Evolutionary conservation across 2,888 invertebrate genomes (phyloP).

Genomic region (Ctenicera cuprea): DNA sequence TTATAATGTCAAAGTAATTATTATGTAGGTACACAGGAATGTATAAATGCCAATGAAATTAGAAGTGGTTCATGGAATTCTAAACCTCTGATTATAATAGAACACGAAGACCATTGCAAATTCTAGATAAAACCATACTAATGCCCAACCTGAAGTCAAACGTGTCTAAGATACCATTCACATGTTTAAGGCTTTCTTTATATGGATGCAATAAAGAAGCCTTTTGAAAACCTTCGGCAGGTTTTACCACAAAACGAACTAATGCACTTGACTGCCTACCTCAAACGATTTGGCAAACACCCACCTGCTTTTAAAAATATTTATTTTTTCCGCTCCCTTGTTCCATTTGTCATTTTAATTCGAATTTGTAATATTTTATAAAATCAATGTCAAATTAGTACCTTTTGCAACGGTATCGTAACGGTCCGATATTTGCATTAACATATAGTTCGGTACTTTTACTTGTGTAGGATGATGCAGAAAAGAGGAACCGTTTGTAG

Average conservation of each 20-base stretch:
- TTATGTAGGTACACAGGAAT: constrained; percentile 22
- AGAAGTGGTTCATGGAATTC: constrained; percentile 24
- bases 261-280: constrained; percentile 44
- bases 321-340: constrained; percentile 29
- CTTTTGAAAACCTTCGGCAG: constrained; percentile 38
- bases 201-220: constrained; percentile 34
- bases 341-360: not conserved
- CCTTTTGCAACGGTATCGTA: constrained; percentile 16
- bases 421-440: constrained; percentile 14
- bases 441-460: constrained; percentile 21
- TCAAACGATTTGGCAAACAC: constrained; percentile 18
- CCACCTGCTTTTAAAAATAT: constrained; percentile 46
- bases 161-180: constrained; percentile 37
- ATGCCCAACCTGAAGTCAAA: constrained; percentile 36
- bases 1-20: constrained; percentile 26
- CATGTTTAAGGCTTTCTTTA: constrained; percentile 39
- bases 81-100: constrained; percentile 2
- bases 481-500: constrained; percentile 11
- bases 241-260: constrained; percentile 18
- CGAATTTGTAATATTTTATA: not conserved
- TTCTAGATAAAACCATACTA: constrained; percentile 37
- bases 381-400: not conserved
- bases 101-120: constrained; percentile 7
- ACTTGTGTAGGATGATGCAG: constrained; percentile 3
- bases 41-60: constrained; percentile 24